Percentiles rank a stretch among this genome's conserved stretches.
These are phyloP conservation scores for Donacobius atricapilla DNA, from an alignment of 2,113 vertebrate genomes.

Conservation along the genomic window DNA sequence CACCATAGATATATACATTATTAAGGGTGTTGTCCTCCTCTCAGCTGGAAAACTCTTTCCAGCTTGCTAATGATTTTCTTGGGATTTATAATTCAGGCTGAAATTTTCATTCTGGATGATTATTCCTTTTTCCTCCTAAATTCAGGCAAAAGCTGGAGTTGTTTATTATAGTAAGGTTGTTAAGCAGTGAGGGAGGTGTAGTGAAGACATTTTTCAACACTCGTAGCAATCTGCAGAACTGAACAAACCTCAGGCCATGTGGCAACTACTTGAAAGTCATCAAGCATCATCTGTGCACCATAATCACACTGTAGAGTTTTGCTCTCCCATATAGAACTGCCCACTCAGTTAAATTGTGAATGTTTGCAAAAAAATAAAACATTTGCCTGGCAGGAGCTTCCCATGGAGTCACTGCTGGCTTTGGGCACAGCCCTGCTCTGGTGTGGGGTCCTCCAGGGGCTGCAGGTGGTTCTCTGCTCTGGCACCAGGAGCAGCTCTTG, in stretches of 20 bases:
- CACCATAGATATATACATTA: neutral
- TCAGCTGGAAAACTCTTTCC: neutral
- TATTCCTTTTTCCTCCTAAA: neutral
- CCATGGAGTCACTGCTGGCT: neutral
- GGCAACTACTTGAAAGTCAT: neutral
- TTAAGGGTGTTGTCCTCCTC: neutral
- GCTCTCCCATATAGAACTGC: neutral
- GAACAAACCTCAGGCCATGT: neutral
- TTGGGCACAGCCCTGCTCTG: neutral
- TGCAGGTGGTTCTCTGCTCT: neutral
- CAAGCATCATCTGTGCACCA: neutral
- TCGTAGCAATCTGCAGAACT: neutral
- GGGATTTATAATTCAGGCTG: neutral
- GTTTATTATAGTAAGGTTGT: neutral
- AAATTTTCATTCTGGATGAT: neutral
- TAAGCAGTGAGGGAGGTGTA: neutral
- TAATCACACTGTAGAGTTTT: neutral
- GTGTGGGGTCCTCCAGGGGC: neutral
- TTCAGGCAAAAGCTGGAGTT: neutral
- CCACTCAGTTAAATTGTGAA: neutral
- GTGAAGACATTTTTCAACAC: neutral
- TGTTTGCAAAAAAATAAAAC: neutral
- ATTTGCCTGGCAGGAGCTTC: rapidly evolving
- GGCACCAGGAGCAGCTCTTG: neutral
- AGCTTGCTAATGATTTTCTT: neutral